Percentiles rank a stretch among this genome's conserved stretches.
phyloP scores from a whole-genome alignment of 2,113 vertebrate genomes.

The Gambusia affinis region DNA sequence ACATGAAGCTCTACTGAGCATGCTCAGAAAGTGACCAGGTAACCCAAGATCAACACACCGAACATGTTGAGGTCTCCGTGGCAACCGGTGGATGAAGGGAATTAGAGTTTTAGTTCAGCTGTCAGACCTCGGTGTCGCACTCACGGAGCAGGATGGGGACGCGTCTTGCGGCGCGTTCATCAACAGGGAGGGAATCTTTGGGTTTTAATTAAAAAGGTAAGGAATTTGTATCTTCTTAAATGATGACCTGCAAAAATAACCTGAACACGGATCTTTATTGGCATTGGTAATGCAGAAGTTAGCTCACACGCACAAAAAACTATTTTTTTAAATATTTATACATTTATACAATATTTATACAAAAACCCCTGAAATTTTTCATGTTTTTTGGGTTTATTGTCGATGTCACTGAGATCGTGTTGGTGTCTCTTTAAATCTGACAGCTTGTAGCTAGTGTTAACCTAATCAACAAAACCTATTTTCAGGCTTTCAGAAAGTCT shows the following conservation, averaged over 20 bases:
- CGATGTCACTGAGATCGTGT: neutral
- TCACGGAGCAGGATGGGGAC: conserved; percentile 8
- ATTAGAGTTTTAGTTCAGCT: neutral
- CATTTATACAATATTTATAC: too few relatives aligned
- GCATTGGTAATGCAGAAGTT: neutral
- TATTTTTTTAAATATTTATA: neutral
- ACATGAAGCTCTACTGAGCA: conserved; percentile 60
- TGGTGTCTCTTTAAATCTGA: neutral
- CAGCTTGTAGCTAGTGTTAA: neutral
- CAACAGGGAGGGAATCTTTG: neutral
- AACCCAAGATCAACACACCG: conserved; percentile 50
- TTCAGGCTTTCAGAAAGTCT: neutral
- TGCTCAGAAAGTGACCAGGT: conserved; percentile 59
- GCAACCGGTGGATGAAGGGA: conserved; percentile 14
- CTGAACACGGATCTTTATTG: neutral
- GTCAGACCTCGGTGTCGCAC: neutral
- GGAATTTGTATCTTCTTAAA: neutral
- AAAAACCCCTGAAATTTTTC: neutral
- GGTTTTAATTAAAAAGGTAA: conserved; percentile 32
- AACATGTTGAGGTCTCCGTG: neutral
- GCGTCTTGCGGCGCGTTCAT: neutral
- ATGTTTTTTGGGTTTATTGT: neutral
- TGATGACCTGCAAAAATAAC: neutral
- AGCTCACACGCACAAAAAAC: too few relatives aligned
- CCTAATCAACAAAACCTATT: neutral